Base-by-base conservation (phyloP, 2,797 vertebrate genomes). In the Poeciliopsis infans region DNA sequence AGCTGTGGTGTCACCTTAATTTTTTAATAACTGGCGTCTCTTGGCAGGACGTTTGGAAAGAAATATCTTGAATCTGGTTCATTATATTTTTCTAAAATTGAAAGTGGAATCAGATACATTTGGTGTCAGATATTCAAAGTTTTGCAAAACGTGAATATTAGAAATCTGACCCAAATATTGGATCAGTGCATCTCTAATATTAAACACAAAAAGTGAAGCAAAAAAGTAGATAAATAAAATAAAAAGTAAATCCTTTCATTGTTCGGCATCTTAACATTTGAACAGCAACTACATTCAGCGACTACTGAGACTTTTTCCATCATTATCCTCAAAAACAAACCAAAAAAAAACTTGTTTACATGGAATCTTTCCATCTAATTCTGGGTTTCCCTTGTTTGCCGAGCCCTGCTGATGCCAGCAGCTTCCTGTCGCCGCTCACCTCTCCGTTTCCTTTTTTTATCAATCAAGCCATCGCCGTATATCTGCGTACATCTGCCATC, bases 401-500 rank as follows among this genome's bases (percentile, higher is more conserved):
- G 76, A 41, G 76, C 59, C 82, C 78, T 31, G 86, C 84, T 89
- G 88, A 90, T 85, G 85, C 76, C 70, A 82, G 89, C 87, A 83
- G 88, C 88, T 93, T 92, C 90, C 91, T 88, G 91, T 74, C 87
- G 76, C 76, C 57, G 85, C 72, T 70, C 39, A 28, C 33, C 72
- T 76, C 68, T 28, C 25, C 1, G 25, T 68, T 70, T 70, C 43
- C 87, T 86, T 92, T 91, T 91, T 74, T 92, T 86, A 91, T 85
- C 89, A 88, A 84, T 78, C 87, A 88, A 85, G 80, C 84, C 90
- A 90, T 92, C 90, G 72, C 85, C 57, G 81, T 49, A 82, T 82
- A 82, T 90, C 85, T 80, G 89, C 91, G 81, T 49, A 82, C 83
- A 82, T 90, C 85, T 80, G 89, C 91, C 90, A 88, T 92, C 88